These are phyloP conservation scores for Baccha elongata DNA, from an alignment of 2,888 invertebrate genomes.

Conservation along the genomic window DNA sequence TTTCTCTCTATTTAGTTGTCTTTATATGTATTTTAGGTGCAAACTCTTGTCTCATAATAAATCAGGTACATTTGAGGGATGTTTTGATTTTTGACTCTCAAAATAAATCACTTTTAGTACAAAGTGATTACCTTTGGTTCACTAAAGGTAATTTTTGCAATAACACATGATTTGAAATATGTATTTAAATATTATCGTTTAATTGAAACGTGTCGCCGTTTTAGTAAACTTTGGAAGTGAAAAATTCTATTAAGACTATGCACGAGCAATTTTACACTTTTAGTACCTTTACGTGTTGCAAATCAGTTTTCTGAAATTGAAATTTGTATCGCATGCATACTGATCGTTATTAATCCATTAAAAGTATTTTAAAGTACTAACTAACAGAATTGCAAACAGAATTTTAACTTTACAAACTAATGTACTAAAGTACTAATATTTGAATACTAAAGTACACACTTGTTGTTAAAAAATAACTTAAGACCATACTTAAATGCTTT, in stretches of 20 bases:
- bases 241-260: background rate
- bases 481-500: too few species aligned
- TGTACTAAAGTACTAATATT: constrained; percentile 18
- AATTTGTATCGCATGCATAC: background rate
- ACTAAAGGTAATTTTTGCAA: too few species aligned
- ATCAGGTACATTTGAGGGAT: background rate
- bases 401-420: too few species aligned
- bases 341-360: background rate
- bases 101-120: background rate
- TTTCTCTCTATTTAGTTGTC: background rate
- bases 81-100: constrained; percentile 13
- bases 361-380: too few species aligned
- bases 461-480: too few species aligned
- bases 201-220: too few species aligned
- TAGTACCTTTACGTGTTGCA: background rate
- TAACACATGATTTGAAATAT: too few species aligned
- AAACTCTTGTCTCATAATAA: background rate
- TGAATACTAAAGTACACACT: too few species aligned
- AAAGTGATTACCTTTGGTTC: too few species aligned
- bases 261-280: background rate
- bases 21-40: too few species aligned
- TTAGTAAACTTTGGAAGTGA: background rate
- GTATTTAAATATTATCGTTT: too few species aligned
- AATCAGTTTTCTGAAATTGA: background rate
- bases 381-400: too few species aligned